Base-by-base conservation (phyloP, 1,140 invertebrate species). In the Campoletis sonorensis region DNA sequence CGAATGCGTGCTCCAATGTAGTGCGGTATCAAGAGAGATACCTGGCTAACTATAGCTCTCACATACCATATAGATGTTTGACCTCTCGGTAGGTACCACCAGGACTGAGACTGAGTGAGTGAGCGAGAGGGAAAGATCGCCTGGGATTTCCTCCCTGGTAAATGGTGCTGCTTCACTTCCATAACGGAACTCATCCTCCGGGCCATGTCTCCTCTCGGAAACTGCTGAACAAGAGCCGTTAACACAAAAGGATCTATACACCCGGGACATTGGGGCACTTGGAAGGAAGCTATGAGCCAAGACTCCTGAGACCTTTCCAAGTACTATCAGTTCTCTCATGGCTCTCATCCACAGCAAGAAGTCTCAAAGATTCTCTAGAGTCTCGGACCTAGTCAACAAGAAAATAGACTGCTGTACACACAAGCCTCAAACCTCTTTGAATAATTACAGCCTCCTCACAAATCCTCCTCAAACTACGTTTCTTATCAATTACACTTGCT, bases 201-300 rank as follows among this genome's bases (percentile, higher is more conserved):
- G 5, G 15, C 21, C 72, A 5, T 51, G 45, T 54, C 49, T 51
- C 40, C 49, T 70, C 64, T 77, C 45, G 75, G 54, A 68, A 86
- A 87, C 79, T 82, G 82, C 80, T 84, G 81, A 84, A 88, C 86
- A 86, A 88, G 85, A 86, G 83, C 83, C 86, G 84, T 88, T 88
- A 84, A 72, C 81, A 80, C 83, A 86, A 83, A 86, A 81, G 84
- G 58, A 51, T 70, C 70, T 64, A 67, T 81, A 51, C 71, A 67
- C 54, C 45, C 18, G 79, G 64, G 72, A 70, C 67, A 26, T 27
- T 27, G 26, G 61, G 61, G 61, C 23, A 70, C 67, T 70, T 33
- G 26, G 67, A 54, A 30, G n/a, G 45, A 58, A 30, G 23, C 61
- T 64, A 64, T 64, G 10, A 26, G 23, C 23, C 21, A 27, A 64